Evolutionary conservation across 2,113 vertebrate species (phyloP).

Genomic region (Zosterops lateralis): DNA sequence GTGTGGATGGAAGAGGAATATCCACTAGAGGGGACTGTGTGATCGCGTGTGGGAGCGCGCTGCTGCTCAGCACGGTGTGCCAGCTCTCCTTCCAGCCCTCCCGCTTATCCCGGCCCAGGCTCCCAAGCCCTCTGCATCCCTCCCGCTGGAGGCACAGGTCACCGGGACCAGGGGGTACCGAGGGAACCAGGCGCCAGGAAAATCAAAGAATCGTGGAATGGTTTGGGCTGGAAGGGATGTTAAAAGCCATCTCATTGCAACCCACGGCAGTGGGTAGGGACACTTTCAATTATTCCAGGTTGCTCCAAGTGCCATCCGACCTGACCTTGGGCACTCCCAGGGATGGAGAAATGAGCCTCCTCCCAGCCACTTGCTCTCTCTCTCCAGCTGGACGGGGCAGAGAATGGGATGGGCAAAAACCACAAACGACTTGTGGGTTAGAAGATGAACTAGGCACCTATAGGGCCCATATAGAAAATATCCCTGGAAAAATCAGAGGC

Average conservation of each 20-base stretch:
- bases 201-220: background rate
- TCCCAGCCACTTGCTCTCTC: background rate
- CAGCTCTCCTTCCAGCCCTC: background rate
- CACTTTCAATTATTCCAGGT: background rate
- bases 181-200: rapidly evolving
- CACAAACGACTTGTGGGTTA: background rate
- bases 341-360: background rate
- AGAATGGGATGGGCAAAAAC: background rate
- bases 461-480: background rate
- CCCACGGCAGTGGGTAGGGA: background rate
- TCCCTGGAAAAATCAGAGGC: background rate
- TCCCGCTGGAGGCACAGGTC: background rate
- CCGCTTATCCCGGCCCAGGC: background rate
- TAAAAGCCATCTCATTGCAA: background rate
- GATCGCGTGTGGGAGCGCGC: background rate
- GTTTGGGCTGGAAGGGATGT: background rate
- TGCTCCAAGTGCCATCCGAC: background rate
- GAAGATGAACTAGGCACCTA: background rate
- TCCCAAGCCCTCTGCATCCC: background rate
- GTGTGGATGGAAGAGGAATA: background rate
- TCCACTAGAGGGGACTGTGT: slow-evolving; percentile 63
- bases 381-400: background rate
- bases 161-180: rapidly evolving
- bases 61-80: background rate
- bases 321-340: background rate